phyloP scores from a whole-genome alignment of 2,888 invertebrate genomes.

The Morpho deidamia region DNA sequence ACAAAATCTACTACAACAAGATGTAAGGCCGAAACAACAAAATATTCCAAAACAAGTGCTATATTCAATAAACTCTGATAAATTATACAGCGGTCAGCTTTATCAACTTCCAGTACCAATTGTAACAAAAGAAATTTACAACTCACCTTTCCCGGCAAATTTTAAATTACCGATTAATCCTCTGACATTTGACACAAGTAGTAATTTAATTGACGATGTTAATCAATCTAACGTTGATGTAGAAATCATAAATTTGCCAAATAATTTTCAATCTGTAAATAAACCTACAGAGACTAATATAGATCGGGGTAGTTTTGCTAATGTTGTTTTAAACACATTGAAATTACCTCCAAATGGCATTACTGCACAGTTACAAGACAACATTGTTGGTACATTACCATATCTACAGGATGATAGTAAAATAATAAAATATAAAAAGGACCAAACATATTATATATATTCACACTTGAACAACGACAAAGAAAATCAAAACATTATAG shows the following conservation, averaged over 20 bases:
- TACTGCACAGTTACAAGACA: conserved; percentile 61
- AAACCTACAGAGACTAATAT: conserved; percentile 34
- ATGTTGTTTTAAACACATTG: conserved; percentile 36
- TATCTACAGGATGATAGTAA: conserved; percentile 60
- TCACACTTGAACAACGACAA: conserved; percentile 46
- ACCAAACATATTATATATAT: conserved; percentile 60
- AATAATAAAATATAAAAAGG: conserved; percentile 59
- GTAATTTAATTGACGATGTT: conserved; percentile 16
- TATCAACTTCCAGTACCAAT: conserved; percentile 66
- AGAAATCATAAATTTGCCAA: conserved; percentile 49
- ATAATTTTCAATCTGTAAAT: conserved; percentile 1
- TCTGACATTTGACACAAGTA: background rate
- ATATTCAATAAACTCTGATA: conserved; percentile 31
- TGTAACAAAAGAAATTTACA: conserved; percentile 58
- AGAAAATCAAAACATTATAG: conserved; percentile 4
- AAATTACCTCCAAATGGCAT: conserved; percentile 50
- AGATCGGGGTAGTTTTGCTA: conserved; percentile 36
- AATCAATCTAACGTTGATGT: conserved; percentile 39
- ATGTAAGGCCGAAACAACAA: conserved; percentile 11
- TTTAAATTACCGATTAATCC: conserved; percentile 11
- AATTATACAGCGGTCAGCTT: conserved; percentile 64
- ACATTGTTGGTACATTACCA: conserved; percentile 60
- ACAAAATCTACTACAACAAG: conserved; percentile 13
- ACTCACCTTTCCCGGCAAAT: conserved; percentile 35
- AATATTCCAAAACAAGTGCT: conserved; percentile 13